Evolutionary conservation across 2,113 vertebrate genomes (phyloP).

Genomic region (Psettodes erumei): DNA sequence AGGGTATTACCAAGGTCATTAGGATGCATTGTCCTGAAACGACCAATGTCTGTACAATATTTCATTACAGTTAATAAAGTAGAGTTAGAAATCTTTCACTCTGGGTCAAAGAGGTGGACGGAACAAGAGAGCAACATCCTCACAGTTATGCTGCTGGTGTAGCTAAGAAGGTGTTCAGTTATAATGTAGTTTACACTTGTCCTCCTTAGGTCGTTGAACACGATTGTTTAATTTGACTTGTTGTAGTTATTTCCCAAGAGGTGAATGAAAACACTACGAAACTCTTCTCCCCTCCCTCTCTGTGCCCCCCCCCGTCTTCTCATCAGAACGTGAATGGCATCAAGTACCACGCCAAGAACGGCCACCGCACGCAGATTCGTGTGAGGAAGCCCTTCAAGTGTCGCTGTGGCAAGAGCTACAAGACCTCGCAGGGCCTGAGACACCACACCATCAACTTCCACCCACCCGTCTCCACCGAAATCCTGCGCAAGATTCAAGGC

Average conservation of each 20-base stretch:
- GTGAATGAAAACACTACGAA: neutral
- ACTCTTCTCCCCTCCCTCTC: neutral
- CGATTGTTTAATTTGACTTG: neutral
- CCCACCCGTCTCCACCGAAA: slow-evolving; percentile 95
- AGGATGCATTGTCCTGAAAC: neutral
- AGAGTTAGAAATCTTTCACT: neutral
- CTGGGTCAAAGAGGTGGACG: neutral
- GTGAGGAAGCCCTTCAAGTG: slow-evolving; percentile 99
- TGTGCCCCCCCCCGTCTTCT: too few relatives aligned
- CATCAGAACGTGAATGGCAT: slow-evolving; percentile 98
- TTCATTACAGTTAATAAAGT: neutral
- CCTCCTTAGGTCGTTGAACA: neutral
- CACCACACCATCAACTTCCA: slow-evolving; percentile 99
- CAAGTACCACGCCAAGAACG: slow-evolving; percentile 99
- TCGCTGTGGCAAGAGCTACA: slow-evolving; percentile 99
- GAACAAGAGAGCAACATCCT: neutral
- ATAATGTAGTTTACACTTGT: neutral
- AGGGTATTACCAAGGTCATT: neutral
- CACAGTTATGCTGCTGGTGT: neutral
- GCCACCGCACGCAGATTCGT: slow-evolving; percentile 98
- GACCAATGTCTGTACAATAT: neutral
- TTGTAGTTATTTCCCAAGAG: neutral
- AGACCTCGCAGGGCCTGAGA: slow-evolving; percentile 98
- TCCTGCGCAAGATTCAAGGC: slow-evolving; percentile 98
- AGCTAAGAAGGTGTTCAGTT: neutral